phyloP scores from a whole-genome alignment of 2,888 invertebrate species.

The Microchrysa polita region DNA sequence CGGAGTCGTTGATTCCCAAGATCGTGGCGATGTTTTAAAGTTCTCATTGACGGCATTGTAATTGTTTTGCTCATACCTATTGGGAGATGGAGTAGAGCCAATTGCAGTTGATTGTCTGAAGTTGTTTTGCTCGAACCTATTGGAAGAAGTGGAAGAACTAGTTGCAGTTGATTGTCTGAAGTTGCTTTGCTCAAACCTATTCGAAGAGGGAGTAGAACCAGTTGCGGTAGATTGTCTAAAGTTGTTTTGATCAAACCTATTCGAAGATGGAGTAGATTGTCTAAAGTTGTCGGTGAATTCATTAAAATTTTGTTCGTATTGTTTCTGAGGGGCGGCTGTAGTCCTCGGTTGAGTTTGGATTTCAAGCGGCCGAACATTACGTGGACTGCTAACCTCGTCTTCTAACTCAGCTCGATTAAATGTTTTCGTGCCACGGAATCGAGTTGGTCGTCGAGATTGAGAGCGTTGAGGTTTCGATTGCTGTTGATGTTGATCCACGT shows the following conservation, averaged over 20 bases:
- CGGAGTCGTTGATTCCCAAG: not conserved
- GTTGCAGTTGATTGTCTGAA: not conserved
- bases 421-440: conserved; percentile 12
- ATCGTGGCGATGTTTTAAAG: not conserved
- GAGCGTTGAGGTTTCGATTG: conserved; percentile 16
- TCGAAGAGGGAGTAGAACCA: not conserved
- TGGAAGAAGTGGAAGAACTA: not conserved
- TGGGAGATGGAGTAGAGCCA: not conserved
- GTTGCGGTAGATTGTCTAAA: not conserved
- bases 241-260: conserved; percentile 10
- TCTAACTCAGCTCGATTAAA: conserved; percentile 4
- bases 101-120: not conserved
- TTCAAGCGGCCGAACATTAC: conserved; percentile 26
- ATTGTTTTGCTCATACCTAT: conserved; percentile 13
- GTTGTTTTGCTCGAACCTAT: conserved; percentile 10
- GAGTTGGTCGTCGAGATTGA: conserved; percentile 14
- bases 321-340: not conserved
- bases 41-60: conserved; percentile 4
- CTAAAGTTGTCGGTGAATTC: conserved; percentile 9
- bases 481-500: not conserved
- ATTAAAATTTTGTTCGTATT: conserved; percentile 12
- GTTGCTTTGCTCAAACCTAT: conserved; percentile 9
- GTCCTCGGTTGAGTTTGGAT: not conserved
- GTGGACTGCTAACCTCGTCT: not conserved
- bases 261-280: not conserved